Percentiles rank a stretch among this genome's conserved stretches.
Evolutionary conservation across 2,797 vertebrate genomes (phyloP).

Genomic region (Merluccius polli): DNA sequence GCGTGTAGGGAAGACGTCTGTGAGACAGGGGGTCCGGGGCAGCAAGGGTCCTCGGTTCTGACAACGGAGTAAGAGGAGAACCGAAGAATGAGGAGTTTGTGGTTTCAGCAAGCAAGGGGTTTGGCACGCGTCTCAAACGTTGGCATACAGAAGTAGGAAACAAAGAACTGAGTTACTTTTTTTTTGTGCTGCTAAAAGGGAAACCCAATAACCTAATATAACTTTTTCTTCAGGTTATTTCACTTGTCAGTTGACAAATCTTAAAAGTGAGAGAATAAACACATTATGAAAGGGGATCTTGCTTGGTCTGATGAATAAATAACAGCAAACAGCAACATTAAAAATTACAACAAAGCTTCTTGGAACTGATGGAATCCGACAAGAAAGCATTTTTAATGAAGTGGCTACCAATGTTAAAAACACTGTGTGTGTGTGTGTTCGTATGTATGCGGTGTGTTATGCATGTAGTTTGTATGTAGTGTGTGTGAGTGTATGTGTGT

Average conservation of each 20-base stretch:
- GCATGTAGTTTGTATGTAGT: slow-evolving; percentile 18
- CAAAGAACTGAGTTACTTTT: not conserved
- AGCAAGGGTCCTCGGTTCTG: not conserved
- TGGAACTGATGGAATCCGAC: not conserved
- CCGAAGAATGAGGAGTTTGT: not conserved
- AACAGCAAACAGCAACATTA: not conserved
- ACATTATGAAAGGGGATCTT: not conserved
- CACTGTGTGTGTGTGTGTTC: slow-evolving; percentile 2
- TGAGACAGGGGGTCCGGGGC: not conserved
- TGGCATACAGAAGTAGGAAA: not conserved
- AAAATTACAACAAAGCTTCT: not conserved
- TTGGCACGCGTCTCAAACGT: not conserved
- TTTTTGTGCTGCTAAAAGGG: not conserved
- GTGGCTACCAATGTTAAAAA: slow-evolving; percentile 6
- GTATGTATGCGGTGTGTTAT: slow-evolving; percentile 14
- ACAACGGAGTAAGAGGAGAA: not conserved
- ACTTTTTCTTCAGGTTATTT: not conserved
- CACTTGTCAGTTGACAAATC: not conserved
- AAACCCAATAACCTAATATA: not conserved
- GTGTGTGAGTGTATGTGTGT: slow-evolving; percentile 9
- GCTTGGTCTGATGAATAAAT: not conserved
- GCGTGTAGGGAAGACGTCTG: not conserved
- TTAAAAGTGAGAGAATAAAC: not conserved
- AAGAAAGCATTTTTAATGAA: slow-evolving; percentile 6
- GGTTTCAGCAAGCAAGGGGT: not conserved